Conservation (phyloP, 1,140 invertebrate species). For the Bicyclus anynana region DNA sequence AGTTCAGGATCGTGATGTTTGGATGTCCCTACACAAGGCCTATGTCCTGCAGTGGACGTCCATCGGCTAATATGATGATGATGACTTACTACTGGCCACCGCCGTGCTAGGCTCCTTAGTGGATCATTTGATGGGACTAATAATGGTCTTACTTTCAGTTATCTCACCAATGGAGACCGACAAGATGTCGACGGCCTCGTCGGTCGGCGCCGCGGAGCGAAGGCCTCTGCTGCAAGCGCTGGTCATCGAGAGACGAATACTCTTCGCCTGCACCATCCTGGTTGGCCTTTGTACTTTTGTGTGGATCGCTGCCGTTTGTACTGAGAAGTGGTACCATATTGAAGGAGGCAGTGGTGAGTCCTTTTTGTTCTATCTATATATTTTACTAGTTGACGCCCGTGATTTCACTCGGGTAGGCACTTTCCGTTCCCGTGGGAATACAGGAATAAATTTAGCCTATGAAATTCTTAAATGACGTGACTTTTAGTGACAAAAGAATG, state of each 20-base stretch:
- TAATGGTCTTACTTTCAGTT: conserved; percentile 21
- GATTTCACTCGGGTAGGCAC: no score
- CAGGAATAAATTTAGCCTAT: no score
- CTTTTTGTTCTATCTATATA: not conserved
- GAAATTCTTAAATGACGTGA: no score
- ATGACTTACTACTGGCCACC: no score
- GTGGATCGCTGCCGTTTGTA: conserved; percentile 86
- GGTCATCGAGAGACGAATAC: conserved; percentile 83
- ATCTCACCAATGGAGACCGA: conserved; percentile 56
- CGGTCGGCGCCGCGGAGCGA: conserved; percentile 62
- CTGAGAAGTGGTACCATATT: conserved; percentile 86
- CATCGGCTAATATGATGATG: no score
- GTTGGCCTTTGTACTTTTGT: conserved; percentile 82
- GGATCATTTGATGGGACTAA: not conserved
- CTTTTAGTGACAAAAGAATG: no score
- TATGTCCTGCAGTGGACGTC: no score
- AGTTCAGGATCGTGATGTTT: no score
- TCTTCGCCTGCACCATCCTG: conserved; percentile 83
- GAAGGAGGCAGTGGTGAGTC: conserved; percentile 72
- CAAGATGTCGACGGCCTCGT: conserved; percentile 79
- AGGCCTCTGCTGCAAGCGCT: conserved; percentile 78
- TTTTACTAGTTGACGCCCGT: no score
- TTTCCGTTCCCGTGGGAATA: no score
- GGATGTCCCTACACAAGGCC: no score
- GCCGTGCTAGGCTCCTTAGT: no score